Conservation (phyloP, 2,888 invertebrate species). For the Cantharis nigra region DNA sequence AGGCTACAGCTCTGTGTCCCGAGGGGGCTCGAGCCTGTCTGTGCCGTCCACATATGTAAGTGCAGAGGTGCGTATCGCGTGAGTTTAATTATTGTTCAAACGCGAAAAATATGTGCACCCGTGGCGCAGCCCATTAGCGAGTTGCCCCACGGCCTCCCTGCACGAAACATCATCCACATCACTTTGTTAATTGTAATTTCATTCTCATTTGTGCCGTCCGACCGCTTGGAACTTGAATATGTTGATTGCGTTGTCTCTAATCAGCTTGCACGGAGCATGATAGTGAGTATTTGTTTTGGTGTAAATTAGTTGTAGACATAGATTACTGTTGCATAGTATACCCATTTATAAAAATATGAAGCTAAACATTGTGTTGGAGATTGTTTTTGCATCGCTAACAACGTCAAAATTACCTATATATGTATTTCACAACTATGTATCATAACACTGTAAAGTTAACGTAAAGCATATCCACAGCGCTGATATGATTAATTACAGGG, state of each 20-base stretch:
- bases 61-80: conserved; percentile 40
- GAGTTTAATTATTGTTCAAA: conserved; percentile 38
- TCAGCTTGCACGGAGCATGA: conserved; percentile 90
- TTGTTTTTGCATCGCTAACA: conserved; percentile 21
- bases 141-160: conserved; percentile 35
- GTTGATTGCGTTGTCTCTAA: conserved; percentile 69
- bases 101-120: conserved; percentile 40
- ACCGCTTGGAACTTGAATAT: conserved; percentile 54
- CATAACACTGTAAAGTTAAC: conserved; percentile 12
- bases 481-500: conserved; percentile 62
- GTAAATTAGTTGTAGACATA: conserved; percentile 8
- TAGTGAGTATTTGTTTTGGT: conserved; percentile 71
- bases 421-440: conserved; percentile 18
- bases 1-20: conserved; percentile 58
- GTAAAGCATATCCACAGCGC: conserved; percentile 7
- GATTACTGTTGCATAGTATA: conserved; percentile 4
- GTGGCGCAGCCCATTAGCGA: conserved; percentile 35
- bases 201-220: conserved; percentile 55
- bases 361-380: conserved; percentile 18
- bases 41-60: conserved; percentile 76
- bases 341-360: conserved; percentile 16
- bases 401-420: conserved; percentile 19
- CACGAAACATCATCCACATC: conserved; percentile 40
- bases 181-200: conserved; percentile 48
- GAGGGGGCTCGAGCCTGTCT: conserved; percentile 78